phyloP scores from a whole-genome alignment of 1,140 invertebrate species.

The Teleogryllus occipitalis region DNA sequence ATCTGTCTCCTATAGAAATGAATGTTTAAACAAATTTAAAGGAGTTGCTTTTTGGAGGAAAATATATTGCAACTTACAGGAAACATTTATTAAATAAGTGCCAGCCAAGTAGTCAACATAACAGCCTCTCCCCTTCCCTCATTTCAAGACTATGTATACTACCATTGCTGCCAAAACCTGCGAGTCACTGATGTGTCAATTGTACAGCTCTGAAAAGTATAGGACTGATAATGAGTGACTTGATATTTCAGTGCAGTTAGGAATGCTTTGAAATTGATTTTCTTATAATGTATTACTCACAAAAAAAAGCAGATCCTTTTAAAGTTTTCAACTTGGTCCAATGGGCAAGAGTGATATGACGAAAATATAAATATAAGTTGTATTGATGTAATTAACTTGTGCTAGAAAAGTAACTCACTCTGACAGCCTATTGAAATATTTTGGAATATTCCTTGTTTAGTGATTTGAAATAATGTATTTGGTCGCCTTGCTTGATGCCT shows the following conservation, averaged over 20 bases:
- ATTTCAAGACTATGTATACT: background rate
- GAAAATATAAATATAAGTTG: background rate
- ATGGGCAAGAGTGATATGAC: background rate
- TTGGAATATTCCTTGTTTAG: background rate
- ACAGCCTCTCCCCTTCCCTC: background rate
- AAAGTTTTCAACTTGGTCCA: too few species aligned
- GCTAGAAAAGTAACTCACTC: background rate
- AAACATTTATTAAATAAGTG: background rate
- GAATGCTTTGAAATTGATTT: background rate
- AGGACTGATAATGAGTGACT: background rate
- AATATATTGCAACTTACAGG: background rate
- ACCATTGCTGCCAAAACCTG: background rate
- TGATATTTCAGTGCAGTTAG: background rate
- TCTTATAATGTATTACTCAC: background rate
- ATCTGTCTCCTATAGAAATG: background rate
- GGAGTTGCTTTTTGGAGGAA: background rate
- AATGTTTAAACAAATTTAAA: slow-evolving; percentile 7
- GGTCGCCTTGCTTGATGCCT: background rate
- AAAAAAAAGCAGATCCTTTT: background rate
- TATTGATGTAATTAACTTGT: background rate
- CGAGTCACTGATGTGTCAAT: background rate
- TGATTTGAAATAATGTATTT: background rate
- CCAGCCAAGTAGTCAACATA: background rate
- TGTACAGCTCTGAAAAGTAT: background rate
- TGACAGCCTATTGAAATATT: background rate